These are phyloP conservation scores for Chrysolina haemoptera DNA, from an alignment of 2,888 invertebrate genomes.

Conservation along the genomic window DNA sequence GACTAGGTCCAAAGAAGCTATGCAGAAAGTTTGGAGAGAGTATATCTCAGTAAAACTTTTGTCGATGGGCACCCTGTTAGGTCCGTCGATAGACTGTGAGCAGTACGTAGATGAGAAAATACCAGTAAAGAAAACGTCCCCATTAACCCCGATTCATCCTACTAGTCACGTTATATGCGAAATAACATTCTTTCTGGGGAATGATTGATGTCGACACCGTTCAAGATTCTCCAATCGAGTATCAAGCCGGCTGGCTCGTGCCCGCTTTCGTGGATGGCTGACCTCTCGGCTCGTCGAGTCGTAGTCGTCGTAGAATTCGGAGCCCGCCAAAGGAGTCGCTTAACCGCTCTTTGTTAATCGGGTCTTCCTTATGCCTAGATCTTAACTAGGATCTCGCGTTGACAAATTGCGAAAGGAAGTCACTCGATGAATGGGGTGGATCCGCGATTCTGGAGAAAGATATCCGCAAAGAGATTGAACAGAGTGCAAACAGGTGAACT, in stretches of 20 bases:
- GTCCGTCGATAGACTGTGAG: too few relatives aligned
- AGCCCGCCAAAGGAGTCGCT: not conserved
- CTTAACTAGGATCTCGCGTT: slow-evolving; percentile 11
- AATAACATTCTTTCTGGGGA: not conserved
- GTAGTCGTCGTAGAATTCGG: not conserved
- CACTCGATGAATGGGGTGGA: slow-evolving; percentile 1
- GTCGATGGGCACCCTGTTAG: too few relatives aligned
- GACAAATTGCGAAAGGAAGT: slow-evolving; percentile 12
- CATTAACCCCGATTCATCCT: not conserved
- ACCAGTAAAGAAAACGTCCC: too few relatives aligned
- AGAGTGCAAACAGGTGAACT: not conserved
- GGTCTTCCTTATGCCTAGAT: slow-evolving; percentile 14
- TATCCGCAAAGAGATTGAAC: not conserved
- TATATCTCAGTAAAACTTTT: too few relatives aligned
- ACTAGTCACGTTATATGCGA: not conserved
- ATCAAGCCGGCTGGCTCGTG: not conserved
- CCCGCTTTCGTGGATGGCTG: not conserved
- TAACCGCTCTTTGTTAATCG: slow-evolving; percentile 15
- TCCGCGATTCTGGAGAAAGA: not conserved
- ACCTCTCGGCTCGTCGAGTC: not conserved
- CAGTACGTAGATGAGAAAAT: too few relatives aligned
- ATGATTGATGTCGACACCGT: slow-evolving; percentile 4
- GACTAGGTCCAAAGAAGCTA: too few relatives aligned
- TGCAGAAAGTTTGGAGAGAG: too few relatives aligned
- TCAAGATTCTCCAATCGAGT: not conserved